Percentiles rank a stretch among this genome's conserved stretches.
These are phyloP conservation scores for Poecile atricapillus DNA, from an alignment of 2,113 vertebrate species.

Conservation along the genomic window DNA sequence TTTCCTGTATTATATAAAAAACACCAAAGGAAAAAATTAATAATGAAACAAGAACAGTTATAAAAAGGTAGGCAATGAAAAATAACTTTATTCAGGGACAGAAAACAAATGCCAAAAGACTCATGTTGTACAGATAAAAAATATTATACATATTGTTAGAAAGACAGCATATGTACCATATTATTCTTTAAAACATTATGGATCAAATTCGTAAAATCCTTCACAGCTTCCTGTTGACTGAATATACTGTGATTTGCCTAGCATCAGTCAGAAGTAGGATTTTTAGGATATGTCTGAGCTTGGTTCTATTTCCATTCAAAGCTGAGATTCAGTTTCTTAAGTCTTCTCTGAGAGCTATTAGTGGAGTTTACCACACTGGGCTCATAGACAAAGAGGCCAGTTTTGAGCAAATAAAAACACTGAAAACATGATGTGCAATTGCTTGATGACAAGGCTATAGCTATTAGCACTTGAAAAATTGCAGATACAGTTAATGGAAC, in stretches of 20 bases:
- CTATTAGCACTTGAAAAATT: background rate
- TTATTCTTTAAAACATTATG: background rate
- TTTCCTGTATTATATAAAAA: background rate
- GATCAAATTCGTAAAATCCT: background rate
- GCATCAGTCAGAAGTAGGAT: background rate
- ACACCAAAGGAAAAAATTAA: background rate
- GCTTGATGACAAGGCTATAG: background rate
- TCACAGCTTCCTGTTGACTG: background rate
- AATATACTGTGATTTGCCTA: background rate
- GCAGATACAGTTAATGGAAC: background rate
- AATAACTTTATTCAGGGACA: background rate
- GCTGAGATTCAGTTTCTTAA: background rate
- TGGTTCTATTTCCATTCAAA: background rate
- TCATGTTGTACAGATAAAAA: background rate
- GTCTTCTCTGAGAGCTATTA: background rate
- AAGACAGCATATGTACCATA: background rate
- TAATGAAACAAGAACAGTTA: background rate
- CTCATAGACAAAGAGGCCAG: background rate
- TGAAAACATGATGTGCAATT: background rate
- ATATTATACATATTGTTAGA: background rate
- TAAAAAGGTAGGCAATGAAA: background rate
- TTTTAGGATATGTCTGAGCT: background rate
- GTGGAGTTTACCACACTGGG: background rate
- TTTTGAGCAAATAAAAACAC: background rate
- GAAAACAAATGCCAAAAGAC: background rate